phyloP scores from a whole-genome alignment of 1,140 invertebrate species.

The Megalopta genalis region DNA sequence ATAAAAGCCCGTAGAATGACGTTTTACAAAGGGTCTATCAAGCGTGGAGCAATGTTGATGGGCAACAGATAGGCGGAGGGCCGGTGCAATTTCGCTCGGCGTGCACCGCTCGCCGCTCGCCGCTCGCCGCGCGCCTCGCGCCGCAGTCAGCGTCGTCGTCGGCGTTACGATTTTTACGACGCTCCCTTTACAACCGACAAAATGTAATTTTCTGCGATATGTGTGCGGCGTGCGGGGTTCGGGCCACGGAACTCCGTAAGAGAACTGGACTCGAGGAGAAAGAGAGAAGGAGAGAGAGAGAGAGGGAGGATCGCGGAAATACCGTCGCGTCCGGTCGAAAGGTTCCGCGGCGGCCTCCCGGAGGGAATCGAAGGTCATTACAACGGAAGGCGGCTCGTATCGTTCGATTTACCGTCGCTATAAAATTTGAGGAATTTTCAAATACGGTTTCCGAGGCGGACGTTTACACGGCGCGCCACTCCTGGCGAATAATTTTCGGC shows the following conservation, averaged over 20 bases:
- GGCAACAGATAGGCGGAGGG: conserved; percentile 72
- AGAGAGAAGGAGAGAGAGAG: not conserved
- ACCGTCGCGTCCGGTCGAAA: conserved; percentile 5
- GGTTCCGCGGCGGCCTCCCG: not conserved
- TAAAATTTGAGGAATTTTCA: conserved; percentile 52
- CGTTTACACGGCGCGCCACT: conserved; percentile 16
- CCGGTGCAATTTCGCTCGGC: conserved; percentile 73
- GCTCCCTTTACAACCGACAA: conserved; percentile 77
- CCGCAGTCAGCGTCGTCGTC: conserved; percentile 70
- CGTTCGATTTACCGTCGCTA: conserved; percentile 50
- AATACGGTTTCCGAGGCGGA: conserved; percentile 36
- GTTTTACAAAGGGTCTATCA: conserved; percentile 79
- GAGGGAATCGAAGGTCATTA: conserved; percentile 41
- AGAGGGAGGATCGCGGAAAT: conserved; percentile 35
- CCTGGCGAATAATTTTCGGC: conserved; percentile 35
- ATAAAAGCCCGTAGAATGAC: conserved; percentile 76
- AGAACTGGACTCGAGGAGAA: not conserved
- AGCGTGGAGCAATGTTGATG: conserved; percentile 77
- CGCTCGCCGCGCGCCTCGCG: not conserved
- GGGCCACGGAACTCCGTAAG: conserved; percentile 7
- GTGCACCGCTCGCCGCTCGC: conserved; percentile 21
- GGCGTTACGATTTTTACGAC: conserved; percentile 77
- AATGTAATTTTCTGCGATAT: conserved; percentile 78
- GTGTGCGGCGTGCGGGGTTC: conserved; percentile 57
- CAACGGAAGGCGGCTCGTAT: conserved; percentile 30